Conservation (phyloP, 2,888 invertebrate species). For the Cosmorhoe ocellata region DNA sequence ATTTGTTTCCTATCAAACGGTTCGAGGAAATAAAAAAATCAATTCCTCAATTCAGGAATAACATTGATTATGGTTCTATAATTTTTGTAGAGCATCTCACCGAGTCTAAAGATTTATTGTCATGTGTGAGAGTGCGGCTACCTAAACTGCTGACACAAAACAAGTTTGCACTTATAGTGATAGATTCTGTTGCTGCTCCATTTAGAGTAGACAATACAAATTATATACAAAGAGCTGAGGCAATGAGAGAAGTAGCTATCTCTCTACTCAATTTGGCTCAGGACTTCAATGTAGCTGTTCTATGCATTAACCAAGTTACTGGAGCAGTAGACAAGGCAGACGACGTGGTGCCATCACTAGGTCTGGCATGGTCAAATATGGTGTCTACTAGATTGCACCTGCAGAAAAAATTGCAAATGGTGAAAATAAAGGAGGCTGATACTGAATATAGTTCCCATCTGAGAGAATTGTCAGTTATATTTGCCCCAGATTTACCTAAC, state of each 20-base stretch:
- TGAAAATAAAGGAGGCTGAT: slow-evolving; percentile 20
- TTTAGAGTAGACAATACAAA: slow-evolving; percentile 68
- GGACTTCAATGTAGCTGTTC: slow-evolving; percentile 56
- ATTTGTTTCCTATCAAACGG: slow-evolving; percentile 80
- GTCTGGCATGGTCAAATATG: slow-evolving; percentile 77
- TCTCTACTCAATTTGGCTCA: slow-evolving; percentile 56
- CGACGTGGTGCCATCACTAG: slow-evolving; percentile 63
- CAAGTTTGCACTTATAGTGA: slow-evolving; percentile 54
- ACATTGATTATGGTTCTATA: slow-evolving; percentile 55
- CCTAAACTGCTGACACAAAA: slow-evolving; percentile 57
- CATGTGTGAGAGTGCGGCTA: slow-evolving; percentile 63
- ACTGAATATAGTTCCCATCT: slow-evolving; percentile 37
- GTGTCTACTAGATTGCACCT: slow-evolving; percentile 59
- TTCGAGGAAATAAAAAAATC: slow-evolving; percentile 62
- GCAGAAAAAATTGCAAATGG: slow-evolving; percentile 40
- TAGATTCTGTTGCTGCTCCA: slow-evolving; percentile 76
- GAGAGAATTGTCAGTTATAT: slow-evolving; percentile 56
- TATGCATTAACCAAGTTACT: slow-evolving; percentile 76
- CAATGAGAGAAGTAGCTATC: slow-evolving; percentile 67
- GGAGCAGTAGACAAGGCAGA: slow-evolving; percentile 51
- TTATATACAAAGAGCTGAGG: slow-evolving; percentile 71
- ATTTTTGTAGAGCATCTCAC: slow-evolving; percentile 72
- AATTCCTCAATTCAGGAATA: slow-evolving; percentile 36
- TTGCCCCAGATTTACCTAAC: slow-evolving; percentile 64
- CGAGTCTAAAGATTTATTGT: slow-evolving; percentile 63